Evolutionary conservation across 2,113 vertebrate species (phyloP).

Genomic region (Sterna hirundo): DNA sequence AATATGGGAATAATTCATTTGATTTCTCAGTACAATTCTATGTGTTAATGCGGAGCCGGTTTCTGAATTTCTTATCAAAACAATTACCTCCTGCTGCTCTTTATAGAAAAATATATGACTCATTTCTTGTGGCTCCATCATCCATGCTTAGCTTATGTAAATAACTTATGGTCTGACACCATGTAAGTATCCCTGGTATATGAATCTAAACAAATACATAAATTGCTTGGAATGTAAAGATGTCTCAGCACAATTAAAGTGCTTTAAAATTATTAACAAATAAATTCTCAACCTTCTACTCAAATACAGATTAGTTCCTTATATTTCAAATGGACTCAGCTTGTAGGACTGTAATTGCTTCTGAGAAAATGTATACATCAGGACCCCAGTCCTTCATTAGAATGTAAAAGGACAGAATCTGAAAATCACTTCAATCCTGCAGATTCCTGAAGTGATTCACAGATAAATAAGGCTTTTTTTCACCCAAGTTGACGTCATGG

Average conservation of each 20-base stretch:
- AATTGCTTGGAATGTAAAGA: not conserved
- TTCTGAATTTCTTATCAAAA: not conserved
- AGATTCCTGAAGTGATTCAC: not conserved
- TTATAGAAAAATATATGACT: not conserved
- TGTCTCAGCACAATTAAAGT: not conserved
- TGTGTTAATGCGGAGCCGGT: not conserved
- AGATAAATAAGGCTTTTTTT: not conserved
- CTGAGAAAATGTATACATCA: not conserved
- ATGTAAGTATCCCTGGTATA: not conserved
- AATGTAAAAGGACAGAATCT: not conserved
- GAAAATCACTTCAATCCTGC: not conserved
- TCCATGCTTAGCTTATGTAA: not conserved
- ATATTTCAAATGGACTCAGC: not conserved
- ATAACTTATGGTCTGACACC: not conserved
- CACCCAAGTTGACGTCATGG: not conserved
- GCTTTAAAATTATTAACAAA: not conserved
- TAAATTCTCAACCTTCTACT: not conserved
- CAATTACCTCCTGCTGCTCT: not conserved
- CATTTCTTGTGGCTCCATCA: not conserved
- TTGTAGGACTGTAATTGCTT: not conserved
- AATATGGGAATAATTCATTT: not conserved
- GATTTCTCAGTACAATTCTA: not conserved
- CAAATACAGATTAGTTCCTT: not conserved
- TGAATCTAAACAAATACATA: not conserved
- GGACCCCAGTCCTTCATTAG: not conserved